Conservation (phyloP, 2,797 vertebrate genomes). For the Leucoraja ocellata region DNA sequence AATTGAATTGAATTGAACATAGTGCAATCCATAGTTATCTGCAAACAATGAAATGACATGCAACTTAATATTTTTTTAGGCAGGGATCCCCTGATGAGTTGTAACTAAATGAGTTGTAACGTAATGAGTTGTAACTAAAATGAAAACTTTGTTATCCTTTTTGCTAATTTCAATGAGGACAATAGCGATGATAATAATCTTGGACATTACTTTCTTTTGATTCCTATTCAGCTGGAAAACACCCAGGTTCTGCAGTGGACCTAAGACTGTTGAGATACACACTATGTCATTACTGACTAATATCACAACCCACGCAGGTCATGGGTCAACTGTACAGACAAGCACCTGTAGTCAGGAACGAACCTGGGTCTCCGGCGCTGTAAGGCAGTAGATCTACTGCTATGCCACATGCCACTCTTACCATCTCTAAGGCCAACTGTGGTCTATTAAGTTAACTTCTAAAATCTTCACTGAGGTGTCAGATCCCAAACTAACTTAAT, state of each 20-base stretch:
- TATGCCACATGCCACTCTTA: background rate
- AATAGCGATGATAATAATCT: background rate
- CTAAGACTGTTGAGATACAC: background rate
- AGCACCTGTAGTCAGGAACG: too few species aligned
- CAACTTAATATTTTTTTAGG: background rate
- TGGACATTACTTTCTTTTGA: background rate
- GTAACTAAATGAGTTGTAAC: too few species aligned
- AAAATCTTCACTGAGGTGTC: background rate
- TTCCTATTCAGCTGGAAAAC: background rate
- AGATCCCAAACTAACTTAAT: background rate
- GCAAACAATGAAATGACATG: background rate
- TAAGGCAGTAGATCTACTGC: too few species aligned
- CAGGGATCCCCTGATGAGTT: background rate
- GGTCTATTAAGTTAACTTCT: background rate
- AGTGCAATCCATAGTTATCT: background rate
- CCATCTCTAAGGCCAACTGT: background rate
- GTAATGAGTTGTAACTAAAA: too few species aligned
- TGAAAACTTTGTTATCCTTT: background rate
- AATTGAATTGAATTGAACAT: background rate
- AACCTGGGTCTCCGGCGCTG: too few species aligned
- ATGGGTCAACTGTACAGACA: too few species aligned
- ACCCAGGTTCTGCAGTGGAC: background rate
- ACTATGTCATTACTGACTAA: background rate
- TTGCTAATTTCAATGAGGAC: background rate
- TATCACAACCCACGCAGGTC: too few species aligned